These are phyloP conservation scores for Escarpia spicata DNA, from an alignment of 2,888 invertebrate genomes.

Conservation along the genomic window DNA sequence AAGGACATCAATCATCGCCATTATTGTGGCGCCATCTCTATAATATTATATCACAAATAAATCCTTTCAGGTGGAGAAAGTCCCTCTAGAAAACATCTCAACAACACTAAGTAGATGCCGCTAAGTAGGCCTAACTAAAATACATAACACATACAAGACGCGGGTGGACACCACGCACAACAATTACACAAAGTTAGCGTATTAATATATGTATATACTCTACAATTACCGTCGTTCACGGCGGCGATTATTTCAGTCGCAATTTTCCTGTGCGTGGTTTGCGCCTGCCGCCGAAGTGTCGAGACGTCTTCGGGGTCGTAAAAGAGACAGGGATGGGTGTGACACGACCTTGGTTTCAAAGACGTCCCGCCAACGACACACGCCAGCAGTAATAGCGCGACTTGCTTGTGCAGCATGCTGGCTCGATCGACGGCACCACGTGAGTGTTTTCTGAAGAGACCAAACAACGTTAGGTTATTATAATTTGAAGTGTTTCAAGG, in stretches of 20 bases:
- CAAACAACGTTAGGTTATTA: background rate
- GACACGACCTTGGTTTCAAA: background rate
- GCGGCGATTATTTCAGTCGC: background rate
- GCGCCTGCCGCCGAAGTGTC: background rate
- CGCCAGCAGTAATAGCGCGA: background rate
- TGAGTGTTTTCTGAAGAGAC: background rate
- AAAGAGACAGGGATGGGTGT: background rate
- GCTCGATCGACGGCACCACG: background rate
- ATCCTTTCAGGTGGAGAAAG: too few relatives aligned
- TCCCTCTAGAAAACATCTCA: too few relatives aligned
- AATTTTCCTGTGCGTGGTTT: background rate
- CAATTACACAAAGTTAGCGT: too few relatives aligned
- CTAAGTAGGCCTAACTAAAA: too few relatives aligned
- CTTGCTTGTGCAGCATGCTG: background rate
- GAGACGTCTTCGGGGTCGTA: background rate
- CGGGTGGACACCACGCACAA: too few relatives aligned
- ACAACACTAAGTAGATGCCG: too few relatives aligned
- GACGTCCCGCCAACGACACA: background rate
- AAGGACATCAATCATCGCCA: too few relatives aligned
- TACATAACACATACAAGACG: too few relatives aligned
- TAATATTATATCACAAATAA: too few relatives aligned
- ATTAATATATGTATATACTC: background rate
- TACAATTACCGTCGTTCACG: background rate
- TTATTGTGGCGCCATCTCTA: too few relatives aligned
- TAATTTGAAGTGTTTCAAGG: background rate